Base-by-base conservation (phyloP, 2,888 invertebrate genomes). In the Matsumyia berberina region DNA sequence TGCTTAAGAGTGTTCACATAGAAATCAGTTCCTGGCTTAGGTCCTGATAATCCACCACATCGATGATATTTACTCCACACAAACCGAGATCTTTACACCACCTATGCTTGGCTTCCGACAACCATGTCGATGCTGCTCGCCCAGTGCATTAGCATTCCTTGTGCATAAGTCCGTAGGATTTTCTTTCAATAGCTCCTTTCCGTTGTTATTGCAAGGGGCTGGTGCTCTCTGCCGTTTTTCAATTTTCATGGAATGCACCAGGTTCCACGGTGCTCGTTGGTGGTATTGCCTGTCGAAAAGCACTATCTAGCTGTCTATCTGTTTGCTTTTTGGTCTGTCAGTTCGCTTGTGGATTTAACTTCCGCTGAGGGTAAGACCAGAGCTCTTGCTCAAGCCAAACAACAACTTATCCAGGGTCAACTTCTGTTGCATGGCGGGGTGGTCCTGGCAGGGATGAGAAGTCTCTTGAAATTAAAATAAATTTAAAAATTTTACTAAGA, bases 261-360 rank as follows among this genome's bases (percentile, higher is more conserved):
- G 62, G 62, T 42, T 51, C 19, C 39, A 39, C 5, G 7, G 15
- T 29, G 15, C 33, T 17, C 6, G 58, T n/a, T n/a, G n/a, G n/a
- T n/a, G 58, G 31, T 51, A 72, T 66, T 42, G 58, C 55, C 60
- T 77, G 81, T 77, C 78, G 78, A 82, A 78, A 17, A 53, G 53
- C 82, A 78, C 60, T 82, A 82, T 82, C 60, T 31, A 53, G 78
- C 78, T 82, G 82, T 82, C 82, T 51, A 60, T 72, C 44, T 82
- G 72, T 82, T 82, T 78, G 70, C 33, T 19, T 74, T 24, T 67
- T 53, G 46, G 64, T 51, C 69, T 77, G 72, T 66, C 77, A 64
- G 64, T 60, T 72, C 33, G 66, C 51, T 64, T 64, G 81, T 49
- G 66, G 82, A 78, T 82, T 82, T 78, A 19, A 72, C 66, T 82